Conservation (phyloP, 1,140 invertebrate species). For the Dreissena rostriformis region DNA sequence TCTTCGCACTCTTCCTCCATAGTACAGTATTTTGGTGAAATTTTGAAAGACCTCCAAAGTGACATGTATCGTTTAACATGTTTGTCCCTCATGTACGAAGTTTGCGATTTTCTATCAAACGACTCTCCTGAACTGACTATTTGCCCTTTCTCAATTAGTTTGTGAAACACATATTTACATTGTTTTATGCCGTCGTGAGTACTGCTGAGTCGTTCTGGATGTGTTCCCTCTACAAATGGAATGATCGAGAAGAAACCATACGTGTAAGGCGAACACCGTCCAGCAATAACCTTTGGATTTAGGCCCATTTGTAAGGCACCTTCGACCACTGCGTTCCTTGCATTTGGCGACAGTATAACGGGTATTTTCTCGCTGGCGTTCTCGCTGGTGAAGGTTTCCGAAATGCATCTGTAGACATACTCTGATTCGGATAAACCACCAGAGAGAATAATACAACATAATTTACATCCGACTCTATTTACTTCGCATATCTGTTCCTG, state of each 20-base stretch:
- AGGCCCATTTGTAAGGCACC: conserved; percentile 5
- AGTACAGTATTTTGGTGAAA: conserved; percentile 16
- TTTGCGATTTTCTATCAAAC: not conserved
- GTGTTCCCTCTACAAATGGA: not conserved
- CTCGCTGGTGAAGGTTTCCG: no score
- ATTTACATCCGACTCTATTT: not conserved
- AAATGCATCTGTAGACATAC: not conserved
- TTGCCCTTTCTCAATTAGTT: conserved; percentile 13
- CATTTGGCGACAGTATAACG: not conserved
- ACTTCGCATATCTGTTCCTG: not conserved
- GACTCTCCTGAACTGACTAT: not conserved
- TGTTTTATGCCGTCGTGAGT: conserved; percentile 10
- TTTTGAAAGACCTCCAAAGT: conserved; percentile 6
- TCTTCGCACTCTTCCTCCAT: conserved; percentile 1
- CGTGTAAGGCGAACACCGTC: not conserved
- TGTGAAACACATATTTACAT: conserved; percentile 18
- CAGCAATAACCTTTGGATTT: not conserved
- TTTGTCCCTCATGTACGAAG: not conserved
- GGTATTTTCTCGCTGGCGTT: not conserved
- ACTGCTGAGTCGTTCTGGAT: not conserved
- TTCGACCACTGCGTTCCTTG: not conserved
- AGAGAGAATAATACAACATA: conserved; percentile 12
- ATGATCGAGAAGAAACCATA: not conserved
- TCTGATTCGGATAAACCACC: conserved; percentile 47
- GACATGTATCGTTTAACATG: not conserved